Base-by-base conservation (phyloP, 2,113 vertebrate species). In the Bungarus multicinctus region DNA sequence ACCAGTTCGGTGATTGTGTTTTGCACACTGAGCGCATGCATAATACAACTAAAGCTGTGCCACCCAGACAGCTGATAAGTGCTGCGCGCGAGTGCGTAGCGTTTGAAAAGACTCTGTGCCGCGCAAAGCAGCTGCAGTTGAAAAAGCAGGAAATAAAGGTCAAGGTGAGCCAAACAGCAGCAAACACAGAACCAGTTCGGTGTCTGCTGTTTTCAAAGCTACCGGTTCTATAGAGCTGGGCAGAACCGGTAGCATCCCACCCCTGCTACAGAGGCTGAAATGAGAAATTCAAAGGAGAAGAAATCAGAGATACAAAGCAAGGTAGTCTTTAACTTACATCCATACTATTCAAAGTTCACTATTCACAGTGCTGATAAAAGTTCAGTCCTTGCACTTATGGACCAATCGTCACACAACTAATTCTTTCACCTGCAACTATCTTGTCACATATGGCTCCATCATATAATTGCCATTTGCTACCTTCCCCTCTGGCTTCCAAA, bases 1-100 rank as follows among this genome's bases (percentile, higher is more conserved):
- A 50, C 47, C 1, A 1, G 8, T 50, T 50, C 1, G 8, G 47
- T 50, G 47, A 10, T 50, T 50, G 9, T 9, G 1, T 9, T 50
- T 50, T 50, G 8, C 8, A 1, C 47, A 50, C 47, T 50, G 47
- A 0, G 8, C 1, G 47, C 8, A 1, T 9, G 0, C 47, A 9
- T 50, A 50, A 50, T 50, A 50, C 8, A 50, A 50, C 8, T 50
- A 50, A 50, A 50, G 47, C 47, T 50, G 47, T 50, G 47, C 47
- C 47, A 50, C 47, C 8, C 8, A 8, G 47, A 9, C 47, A 50
- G 47, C 47, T 50, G 47, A 50, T 50, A 50, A 50, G 47, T 50
- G 8, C 47, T 50, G 47, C 1, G 8, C 47, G 47, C 1, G 8
- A 1, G 47, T 9, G 47, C 8, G 8, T 9, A 50, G 47, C 7